A percentile compares a stretch with the other conserved stretches of the same genome.
Evolutionary conservation across 2,888 invertebrate species (phyloP).

Genomic region (Rhingia campestris): DNA sequence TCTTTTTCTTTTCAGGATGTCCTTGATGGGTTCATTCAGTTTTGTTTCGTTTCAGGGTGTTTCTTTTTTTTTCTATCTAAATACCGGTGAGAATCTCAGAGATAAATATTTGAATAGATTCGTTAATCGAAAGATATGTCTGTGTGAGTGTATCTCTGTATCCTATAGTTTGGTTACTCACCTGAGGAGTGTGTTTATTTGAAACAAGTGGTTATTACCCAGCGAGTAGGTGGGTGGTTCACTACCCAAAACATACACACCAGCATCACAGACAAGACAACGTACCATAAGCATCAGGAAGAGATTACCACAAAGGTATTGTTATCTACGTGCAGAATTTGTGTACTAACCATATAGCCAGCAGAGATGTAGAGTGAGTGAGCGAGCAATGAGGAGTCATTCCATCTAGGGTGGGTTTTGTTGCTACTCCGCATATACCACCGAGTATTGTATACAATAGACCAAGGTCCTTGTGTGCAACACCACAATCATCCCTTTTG

Average conservation of each 20-base stretch:
- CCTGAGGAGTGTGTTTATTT: slow-evolving; percentile 74
- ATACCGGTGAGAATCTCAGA: slow-evolving; percentile 69
- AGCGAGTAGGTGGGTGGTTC: slow-evolving; percentile 30
- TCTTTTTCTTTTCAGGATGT: slow-evolving; percentile 58
- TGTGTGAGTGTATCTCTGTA: slow-evolving; percentile 23
- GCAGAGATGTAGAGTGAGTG: not conserved
- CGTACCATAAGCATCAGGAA: slow-evolving; percentile 61
- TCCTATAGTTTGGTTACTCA: slow-evolving; percentile 41
- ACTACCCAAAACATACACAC: slow-evolving; percentile 15
- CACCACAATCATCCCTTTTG: slow-evolving; percentile 66
- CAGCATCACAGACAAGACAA: slow-evolving; percentile 41
- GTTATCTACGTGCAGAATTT: slow-evolving; percentile 73
- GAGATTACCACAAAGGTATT: slow-evolving; percentile 73
- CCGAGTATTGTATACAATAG: slow-evolving; percentile 35
- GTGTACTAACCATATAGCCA: slow-evolving; percentile 60
- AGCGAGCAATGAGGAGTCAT: not conserved
- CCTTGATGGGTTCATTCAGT: slow-evolving; percentile 73
- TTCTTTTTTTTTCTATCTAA: slow-evolving; percentile 35
- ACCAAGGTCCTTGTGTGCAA: slow-evolving; percentile 74
- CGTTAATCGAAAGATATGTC: slow-evolving; percentile 66
- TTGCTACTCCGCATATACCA: slow-evolving; percentile 45
- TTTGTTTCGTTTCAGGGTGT: slow-evolving; percentile 69
- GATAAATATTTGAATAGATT: slow-evolving; percentile 74
- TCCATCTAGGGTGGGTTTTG: slow-evolving; percentile 38
- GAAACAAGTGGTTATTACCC: slow-evolving; percentile 72